Evolutionary conservation across 1,140 invertebrate species (phyloP).

Genomic region (Aphelinus atriplicis): DNA sequence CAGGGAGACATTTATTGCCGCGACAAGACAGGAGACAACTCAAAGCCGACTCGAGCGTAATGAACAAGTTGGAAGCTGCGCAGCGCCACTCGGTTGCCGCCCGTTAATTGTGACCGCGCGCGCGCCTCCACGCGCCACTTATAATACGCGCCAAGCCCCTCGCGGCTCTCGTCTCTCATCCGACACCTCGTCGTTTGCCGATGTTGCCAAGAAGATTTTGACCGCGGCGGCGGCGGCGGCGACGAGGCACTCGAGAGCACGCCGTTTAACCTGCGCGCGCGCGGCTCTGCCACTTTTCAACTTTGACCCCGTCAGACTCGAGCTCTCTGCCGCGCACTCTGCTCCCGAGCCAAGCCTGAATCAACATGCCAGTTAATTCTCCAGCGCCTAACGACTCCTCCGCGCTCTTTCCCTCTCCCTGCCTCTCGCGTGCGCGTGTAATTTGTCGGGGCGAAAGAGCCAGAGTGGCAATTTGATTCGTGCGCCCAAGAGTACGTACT

Average conservation of each 20-base stretch:
- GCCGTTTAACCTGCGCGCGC: not conserved
- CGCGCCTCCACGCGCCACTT: conserved; percentile 8
- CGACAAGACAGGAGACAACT: conserved; percentile 25
- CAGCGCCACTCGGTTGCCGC: conserved; percentile 6
- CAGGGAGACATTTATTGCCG: conserved; percentile 29
- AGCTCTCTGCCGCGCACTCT: not conserved
- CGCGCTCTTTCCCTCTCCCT: not conserved
- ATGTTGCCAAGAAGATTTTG: conserved; percentile 36
- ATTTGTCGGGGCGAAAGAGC: not conserved
- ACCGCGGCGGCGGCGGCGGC: too few species aligned
- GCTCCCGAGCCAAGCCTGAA: not conserved
- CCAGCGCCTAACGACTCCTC: too few species aligned
- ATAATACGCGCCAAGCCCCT: not conserved
- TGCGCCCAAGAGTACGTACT: too few species aligned
- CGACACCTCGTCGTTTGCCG: not conserved
- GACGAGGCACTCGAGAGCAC: conserved; percentile 13
- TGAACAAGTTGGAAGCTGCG: conserved; percentile 37
- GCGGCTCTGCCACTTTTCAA: conserved; percentile 8
- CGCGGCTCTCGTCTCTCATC: not conserved
- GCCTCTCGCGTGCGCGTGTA: not conserved
- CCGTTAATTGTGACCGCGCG: conserved; percentile 35
- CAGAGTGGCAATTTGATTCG: too few species aligned
- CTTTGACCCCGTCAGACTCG: conserved; percentile 12
- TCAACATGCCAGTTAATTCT: conserved; percentile 10
- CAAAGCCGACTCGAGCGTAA: conserved; percentile 29